Evolutionary conservation across 2,888 invertebrate genomes (phyloP), one percentile per base, ranked within the genome.

Genomic region (Troides aeacus): DNA sequence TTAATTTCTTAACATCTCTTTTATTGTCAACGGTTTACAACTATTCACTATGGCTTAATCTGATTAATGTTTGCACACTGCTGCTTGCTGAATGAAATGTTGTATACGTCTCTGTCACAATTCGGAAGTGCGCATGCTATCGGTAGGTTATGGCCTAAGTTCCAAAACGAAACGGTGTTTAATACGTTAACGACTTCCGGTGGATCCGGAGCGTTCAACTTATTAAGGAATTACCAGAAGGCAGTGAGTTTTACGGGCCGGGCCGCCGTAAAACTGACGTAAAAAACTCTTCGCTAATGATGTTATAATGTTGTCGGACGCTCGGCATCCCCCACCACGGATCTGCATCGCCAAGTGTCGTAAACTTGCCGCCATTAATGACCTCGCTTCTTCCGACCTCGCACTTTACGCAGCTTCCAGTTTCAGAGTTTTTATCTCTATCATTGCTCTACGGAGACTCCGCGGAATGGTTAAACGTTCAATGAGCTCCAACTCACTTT

Each of bases 211-310:
- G 12, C 21, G 68, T 64, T 60, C 50, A 64, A 68, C 59, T 68
- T 68, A 69, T 64, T 64, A 64, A 69, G 69, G 56, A 69, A 61
- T 64, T 64, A 64, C 64, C 61, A 59, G 46, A 61, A 61, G 64
- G 61, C 30, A 72, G 57, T n/a, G 70, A 71, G 72, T 69, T 74
- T 75, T 72, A 75, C 69, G 64, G 68, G 71, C 39, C 62, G 69
- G 64, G 66, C 57, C 69, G 65, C 74, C 75, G 74, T 76, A 75
- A 76, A 76, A 73, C 64, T 69, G 59, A 64, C 72, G 72, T 75
- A 73, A 75, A 76, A 46, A 73, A 69, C 61, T 67, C 68, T 46
- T 62, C 39, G 71, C 75, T 76, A 76, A 75, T 74, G 75, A 74
- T 72, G 73, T 73, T 74, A 72, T 75, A 75, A 75, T 70, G 72